phyloP scores from a whole-genome alignment of 2,888 invertebrate species.

The Eupithecia exiguata region DNA sequence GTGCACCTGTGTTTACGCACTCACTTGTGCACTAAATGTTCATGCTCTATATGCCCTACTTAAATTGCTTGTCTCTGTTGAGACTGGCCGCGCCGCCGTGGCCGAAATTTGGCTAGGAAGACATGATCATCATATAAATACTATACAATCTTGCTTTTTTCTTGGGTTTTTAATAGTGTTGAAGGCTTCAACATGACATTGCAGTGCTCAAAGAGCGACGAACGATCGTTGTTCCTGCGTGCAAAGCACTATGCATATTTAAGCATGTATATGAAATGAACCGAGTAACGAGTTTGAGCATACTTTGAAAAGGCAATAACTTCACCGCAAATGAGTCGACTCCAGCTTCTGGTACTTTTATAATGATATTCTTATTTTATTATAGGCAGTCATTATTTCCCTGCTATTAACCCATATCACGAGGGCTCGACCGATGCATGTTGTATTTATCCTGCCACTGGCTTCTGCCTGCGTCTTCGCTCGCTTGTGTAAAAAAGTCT shows the following conservation, averaged over 20 bases:
- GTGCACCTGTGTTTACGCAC: neutral
- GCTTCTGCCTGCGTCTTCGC: neutral
- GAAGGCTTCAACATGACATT: constrained; percentile 48
- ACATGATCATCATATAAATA: neutral
- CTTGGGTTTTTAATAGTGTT: neutral
- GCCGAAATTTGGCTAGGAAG: neutral
- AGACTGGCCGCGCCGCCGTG: neutral
- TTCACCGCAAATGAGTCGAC: neutral
- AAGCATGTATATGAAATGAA: too few relatives aligned
- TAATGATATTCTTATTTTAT: neutral
- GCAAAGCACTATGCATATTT: constrained; percentile 53
- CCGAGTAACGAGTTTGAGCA: neutral
- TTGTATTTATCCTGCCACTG: neutral
- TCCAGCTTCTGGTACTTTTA: neutral
- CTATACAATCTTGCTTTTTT: neutral
- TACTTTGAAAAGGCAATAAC: constrained; percentile 3
- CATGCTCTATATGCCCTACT: neutral
- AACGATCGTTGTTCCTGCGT: constrained; percentile 55
- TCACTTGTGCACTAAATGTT: neutral
- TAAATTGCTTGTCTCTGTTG: neutral
- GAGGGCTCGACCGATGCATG: neutral
- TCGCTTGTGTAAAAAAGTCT: neutral
- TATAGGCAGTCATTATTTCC: neutral
- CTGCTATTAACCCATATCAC: neutral
- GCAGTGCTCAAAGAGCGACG: constrained; percentile 56